These are phyloP conservation scores for Ageneiosus marmoratus DNA, from an alignment of 2,113 vertebrate species.

Conservation along the genomic window DNA sequence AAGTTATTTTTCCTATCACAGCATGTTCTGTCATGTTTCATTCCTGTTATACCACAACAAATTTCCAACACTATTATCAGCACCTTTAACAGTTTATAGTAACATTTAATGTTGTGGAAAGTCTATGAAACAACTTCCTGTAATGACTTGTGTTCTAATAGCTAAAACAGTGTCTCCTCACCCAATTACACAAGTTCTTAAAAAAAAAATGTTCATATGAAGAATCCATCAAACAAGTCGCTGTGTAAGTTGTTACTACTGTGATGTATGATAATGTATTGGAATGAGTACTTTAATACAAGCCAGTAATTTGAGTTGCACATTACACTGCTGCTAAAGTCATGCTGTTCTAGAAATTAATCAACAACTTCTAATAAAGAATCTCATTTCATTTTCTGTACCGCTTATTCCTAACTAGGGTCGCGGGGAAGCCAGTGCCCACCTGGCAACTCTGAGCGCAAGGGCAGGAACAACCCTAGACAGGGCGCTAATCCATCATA, in stretches of 20 bases:
- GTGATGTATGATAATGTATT: background rate
- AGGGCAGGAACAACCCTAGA: no score
- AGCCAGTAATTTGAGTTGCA: background rate
- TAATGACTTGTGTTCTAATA: background rate
- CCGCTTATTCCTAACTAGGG: no score
- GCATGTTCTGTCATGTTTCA: background rate
- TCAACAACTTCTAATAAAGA: background rate
- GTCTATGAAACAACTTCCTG: background rate
- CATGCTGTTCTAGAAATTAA: background rate
- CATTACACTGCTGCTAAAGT: background rate
- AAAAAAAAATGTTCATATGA: background rate
- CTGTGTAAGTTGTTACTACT: background rate
- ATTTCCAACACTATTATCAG: background rate
- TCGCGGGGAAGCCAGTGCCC: no score
- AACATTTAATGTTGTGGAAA: background rate
- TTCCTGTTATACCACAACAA: background rate
- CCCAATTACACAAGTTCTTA: background rate
- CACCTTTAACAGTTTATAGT: background rate
- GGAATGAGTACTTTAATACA: background rate
- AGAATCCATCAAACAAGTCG: background rate
- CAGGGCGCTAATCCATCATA: no score
- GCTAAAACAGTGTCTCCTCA: background rate
- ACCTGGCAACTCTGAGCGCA: no score
- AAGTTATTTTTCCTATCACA: background rate
- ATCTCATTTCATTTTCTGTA: no score